Evolutionary conservation across 2,113 vertebrate genomes (phyloP), one percentile per base, ranked within the genome.

Genomic region (Dipodomys stephensi): DNA sequence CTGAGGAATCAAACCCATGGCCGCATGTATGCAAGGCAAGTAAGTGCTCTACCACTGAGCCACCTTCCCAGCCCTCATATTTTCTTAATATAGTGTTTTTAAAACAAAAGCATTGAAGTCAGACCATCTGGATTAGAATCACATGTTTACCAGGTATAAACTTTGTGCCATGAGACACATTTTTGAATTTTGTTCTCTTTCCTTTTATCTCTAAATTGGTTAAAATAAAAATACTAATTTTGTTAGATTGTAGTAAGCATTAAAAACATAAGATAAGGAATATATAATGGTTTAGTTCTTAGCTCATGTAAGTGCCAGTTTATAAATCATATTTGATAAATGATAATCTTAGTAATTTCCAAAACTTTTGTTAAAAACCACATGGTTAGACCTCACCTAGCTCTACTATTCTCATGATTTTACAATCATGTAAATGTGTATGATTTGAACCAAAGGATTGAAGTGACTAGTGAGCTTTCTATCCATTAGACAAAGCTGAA

Each of bases 1-100:
- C 39, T 39, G 39, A 39, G 39, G 39, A 39, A 39, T 39, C 39
- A 6, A 39, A 6, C 39, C 39, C 39, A 39, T 4, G 39, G 39
- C 39, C 39, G 6, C 39, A 39, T 39, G 39, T 5, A 39, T 39
- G 39, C 39, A 39, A 39, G 39, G 39, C 39, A 39, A 39, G 39
- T 39, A 39, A 39, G 39, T 39, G 39, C 39, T 39, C 39, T 39
- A 39, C 39, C 39, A 39, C 39, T 39, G 39, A 39, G 39, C 39
- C 39, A 39, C 39, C 39, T 39, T 39, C 39, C 5, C 39, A 39
- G 39, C 39, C 39, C 39, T 87, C 4, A 7, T 72, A 62, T 93
- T 81, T 96, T 95, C n/a, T 27, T 87, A 85, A 71, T 80, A 49
- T 25, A 20, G 15, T 82, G 78, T 81, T 93, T 92, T 91, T 83